phyloP scores from a whole-genome alignment of 1,140 invertebrate genomes.

The Theocolax elegans region DNA sequence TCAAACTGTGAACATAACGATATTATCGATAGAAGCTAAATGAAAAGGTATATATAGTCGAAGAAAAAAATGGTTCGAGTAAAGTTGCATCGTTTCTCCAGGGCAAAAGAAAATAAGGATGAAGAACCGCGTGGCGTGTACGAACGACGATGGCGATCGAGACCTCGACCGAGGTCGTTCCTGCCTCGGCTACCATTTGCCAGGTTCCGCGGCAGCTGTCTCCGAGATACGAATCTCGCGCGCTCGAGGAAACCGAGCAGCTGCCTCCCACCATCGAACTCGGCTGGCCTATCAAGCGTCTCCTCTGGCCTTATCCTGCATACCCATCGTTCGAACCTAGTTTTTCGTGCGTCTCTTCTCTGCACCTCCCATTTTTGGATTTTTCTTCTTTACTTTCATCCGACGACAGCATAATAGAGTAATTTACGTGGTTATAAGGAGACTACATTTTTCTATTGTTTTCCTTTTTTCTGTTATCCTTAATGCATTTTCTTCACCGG shows the following conservation, averaged over 20 bases:
- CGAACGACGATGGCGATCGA: background rate
- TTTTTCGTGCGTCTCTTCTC: background rate
- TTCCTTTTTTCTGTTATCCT: conserved; percentile 5
- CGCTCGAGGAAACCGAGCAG: conserved; percentile 17
- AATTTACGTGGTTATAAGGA: background rate
- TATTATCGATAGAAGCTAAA: too few relatives aligned
- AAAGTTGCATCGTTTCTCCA: too few relatives aligned
- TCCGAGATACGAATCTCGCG: conserved; percentile 28
- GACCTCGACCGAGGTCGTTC: background rate
- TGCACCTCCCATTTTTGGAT: background rate
- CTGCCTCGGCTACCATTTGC: conserved; percentile 37
- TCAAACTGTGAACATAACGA: too few relatives aligned
- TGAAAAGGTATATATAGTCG: too few relatives aligned
- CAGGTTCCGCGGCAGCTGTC: conserved; percentile 47
- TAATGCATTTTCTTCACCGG: background rate
- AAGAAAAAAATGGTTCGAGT: too few relatives aligned
- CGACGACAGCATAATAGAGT: background rate
- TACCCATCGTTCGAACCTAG: too few relatives aligned
- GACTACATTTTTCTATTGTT: too few relatives aligned
- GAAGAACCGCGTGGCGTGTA: background rate
- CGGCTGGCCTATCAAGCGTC: too few relatives aligned
- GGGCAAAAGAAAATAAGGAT: conserved; percentile 6
- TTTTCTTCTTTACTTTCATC: conserved; percentile 4
- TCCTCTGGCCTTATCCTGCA: background rate
- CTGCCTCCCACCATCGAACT: conserved; percentile 56